Percentiles rank a stretch among this genome's conserved stretches.
Conservation (phyloP, 2,797 vertebrate species). For the Perodicticus potto region DNA sequence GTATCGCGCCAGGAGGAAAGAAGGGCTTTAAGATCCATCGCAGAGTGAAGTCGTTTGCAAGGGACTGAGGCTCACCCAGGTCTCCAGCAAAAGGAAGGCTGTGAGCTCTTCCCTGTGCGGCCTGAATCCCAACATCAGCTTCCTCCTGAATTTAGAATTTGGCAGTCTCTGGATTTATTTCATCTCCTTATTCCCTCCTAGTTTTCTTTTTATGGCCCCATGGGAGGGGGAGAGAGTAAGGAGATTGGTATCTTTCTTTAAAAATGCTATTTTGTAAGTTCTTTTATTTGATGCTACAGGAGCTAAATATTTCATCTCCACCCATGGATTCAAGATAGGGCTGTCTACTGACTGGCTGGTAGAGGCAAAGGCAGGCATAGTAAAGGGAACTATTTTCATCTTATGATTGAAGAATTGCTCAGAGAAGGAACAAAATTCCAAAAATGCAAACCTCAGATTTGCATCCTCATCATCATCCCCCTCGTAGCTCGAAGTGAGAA, state of each 20-base stretch:
- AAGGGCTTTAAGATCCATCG: not conserved
- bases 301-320: constrained; percentile 50
- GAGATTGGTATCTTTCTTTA: constrained; percentile 68
- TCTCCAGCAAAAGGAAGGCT: not conserved
- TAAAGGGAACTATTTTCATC: constrained; percentile 74
- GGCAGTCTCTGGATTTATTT: constrained; percentile 60
- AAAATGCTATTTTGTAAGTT: constrained; percentile 68
- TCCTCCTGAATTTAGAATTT: constrained; percentile 66
- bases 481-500: constrained; percentile 80
- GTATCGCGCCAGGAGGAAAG: not conserved
- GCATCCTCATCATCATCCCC: constrained; percentile 69
- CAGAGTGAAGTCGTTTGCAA: not conserved
- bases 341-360: constrained; percentile 43
- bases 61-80: not conserved
- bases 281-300: constrained; percentile 50
- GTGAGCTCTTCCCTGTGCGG: not conserved
- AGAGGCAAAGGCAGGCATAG: constrained; percentile 48
- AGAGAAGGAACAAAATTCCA: constrained; percentile 54
- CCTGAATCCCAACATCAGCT: constrained; percentile 14
- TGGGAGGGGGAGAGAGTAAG: constrained; percentile 38
- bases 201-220: constrained; percentile 72
- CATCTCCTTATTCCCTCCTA: constrained; percentile 41
- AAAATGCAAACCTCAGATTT: constrained; percentile 78
- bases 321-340: constrained; percentile 6
- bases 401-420: constrained; percentile 54